Conservation (phyloP, 2,113 vertebrate species). For the Aix galericulata region DNA sequence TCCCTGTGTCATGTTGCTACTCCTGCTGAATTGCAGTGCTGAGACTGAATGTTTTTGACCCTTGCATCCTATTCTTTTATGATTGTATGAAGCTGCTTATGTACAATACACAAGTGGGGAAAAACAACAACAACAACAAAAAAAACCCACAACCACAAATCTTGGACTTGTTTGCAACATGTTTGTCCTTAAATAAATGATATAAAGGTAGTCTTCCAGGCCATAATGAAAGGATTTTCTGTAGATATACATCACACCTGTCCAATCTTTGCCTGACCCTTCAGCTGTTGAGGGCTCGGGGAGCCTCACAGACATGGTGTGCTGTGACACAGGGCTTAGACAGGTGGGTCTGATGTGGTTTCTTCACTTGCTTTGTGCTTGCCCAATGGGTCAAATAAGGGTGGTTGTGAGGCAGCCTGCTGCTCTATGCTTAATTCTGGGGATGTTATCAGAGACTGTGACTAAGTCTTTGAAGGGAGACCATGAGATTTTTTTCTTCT, state of each 20-base stretch:
- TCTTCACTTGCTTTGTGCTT: neutral
- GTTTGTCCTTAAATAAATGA: neutral
- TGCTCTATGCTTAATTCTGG: neutral
- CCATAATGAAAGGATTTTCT: neutral
- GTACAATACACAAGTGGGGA: neutral
- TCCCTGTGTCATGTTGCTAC: rapidly evolving
- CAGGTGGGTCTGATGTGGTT: neutral
- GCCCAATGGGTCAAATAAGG: neutral
- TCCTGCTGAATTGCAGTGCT: neutral
- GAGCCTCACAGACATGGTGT: neutral
- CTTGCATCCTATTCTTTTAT: neutral
- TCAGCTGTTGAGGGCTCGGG: rapidly evolving
- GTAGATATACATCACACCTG: neutral
- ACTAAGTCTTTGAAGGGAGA: neutral
- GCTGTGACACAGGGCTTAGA: neutral
- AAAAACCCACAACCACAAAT: neutral
- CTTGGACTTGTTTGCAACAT: neutral
- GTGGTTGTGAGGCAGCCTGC: neutral
- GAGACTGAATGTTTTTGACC: neutral
- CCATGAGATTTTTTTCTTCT: neutral
- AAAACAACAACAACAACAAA: neutral
- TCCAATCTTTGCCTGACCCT: neutral
- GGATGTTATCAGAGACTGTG: neutral
- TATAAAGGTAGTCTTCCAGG: neutral
- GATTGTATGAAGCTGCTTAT: neutral